Evolutionary conservation across 2,797 vertebrate species (phyloP).

Genomic region (Pitangus sulphuratus): DNA sequence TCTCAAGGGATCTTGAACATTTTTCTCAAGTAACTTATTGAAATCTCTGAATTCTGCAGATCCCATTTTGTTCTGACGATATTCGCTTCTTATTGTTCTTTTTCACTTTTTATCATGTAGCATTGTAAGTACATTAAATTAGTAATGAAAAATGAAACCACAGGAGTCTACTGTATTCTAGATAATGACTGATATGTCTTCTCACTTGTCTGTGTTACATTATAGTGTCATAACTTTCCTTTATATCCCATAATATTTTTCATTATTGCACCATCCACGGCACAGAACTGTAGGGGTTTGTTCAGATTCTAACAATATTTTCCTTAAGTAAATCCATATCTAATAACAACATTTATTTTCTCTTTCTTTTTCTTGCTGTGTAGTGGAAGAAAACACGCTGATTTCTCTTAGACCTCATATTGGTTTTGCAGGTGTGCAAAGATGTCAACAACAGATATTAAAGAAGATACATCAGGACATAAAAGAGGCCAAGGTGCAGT

Average conservation of each 20-base stretch:
- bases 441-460: constrained; percentile 50
- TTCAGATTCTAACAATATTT: constrained; percentile 53
- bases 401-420: constrained; percentile 47
- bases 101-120: constrained; percentile 55
- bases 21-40: constrained; percentile 23
- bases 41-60: constrained; percentile 17
- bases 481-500: not conserved
- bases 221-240: constrained; percentile 49
- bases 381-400: not conserved
- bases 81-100: not conserved
- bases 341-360: constrained; percentile 44
- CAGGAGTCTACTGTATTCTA: constrained; percentile 7
- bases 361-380: not conserved
- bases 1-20: not conserved
- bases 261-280: not conserved
- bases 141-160: constrained; percentile 58
- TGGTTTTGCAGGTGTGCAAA: constrained; percentile 53
- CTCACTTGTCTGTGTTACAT: constrained; percentile 1
- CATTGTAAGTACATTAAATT: constrained; percentile 57
- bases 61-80: constrained; percentile 9
- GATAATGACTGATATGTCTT: constrained; percentile 41
- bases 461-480: constrained; percentile 52
- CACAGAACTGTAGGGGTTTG: constrained; percentile 46
- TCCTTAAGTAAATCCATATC: constrained; percentile 51
- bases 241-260: constrained; percentile 55